Conservation (phyloP, 1,140 invertebrate genomes). For the Carcinoscorpius rotundicauda region DNA sequence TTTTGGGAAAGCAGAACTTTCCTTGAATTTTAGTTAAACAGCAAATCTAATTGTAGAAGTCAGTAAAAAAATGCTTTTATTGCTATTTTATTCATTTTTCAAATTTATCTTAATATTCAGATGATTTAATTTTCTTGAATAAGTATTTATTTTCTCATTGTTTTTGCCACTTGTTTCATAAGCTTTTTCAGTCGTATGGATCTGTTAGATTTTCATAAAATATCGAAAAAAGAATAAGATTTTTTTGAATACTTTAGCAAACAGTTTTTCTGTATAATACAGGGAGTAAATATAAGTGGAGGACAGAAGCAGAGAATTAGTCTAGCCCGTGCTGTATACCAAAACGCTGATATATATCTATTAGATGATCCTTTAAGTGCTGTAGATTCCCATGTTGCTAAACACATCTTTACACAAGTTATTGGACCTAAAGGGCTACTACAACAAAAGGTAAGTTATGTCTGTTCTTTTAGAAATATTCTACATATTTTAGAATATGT, state of each 20-base stretch:
- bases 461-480: no score
- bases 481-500: no score
- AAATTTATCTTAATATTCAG: background rate
- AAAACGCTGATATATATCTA: slow-evolving; percentile 36
- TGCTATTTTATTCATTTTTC: background rate
- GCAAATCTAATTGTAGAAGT: no score
- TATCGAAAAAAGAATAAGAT: no score
- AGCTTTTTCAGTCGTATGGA: no score
- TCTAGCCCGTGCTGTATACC: slow-evolving; percentile 38
- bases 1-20: no score
- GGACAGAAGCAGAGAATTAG: slow-evolving; percentile 40
- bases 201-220: no score
- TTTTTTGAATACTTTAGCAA: no score
- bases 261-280: slow-evolving; percentile 2
- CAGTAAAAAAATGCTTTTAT: background rate
- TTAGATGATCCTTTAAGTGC: slow-evolving; percentile 41
- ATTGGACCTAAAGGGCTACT: slow-evolving; percentile 35
- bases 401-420: slow-evolving; percentile 31
- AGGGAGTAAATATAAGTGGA: slow-evolving; percentile 36
- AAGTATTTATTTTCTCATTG: no score
- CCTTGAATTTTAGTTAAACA: no score
- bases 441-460: slow-evolving; percentile 27
- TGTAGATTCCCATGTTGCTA: slow-evolving; percentile 40
- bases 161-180: no score
- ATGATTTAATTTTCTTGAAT: no score